phyloP scores from a whole-genome alignment of 2,113 vertebrate genomes.

The Colistium nudipinnis region DNA sequence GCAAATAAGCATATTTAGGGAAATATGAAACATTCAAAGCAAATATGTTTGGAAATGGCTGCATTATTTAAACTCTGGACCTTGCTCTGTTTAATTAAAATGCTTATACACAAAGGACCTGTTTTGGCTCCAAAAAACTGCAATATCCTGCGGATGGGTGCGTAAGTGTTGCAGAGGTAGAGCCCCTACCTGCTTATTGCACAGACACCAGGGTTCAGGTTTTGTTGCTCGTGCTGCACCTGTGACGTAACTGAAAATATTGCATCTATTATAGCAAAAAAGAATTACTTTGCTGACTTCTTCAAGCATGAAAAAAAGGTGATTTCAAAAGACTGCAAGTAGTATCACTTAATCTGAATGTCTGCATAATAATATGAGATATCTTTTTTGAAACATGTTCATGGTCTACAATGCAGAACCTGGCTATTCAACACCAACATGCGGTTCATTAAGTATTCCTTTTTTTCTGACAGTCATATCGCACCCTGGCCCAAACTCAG shows the following conservation, averaged over 20 bases:
- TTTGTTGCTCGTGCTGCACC: not conserved
- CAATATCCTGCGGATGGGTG: not conserved
- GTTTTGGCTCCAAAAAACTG: constrained; percentile 2
- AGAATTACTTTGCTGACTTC: constrained; percentile 36
- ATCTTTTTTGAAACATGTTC: constrained; percentile 71
- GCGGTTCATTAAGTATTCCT: constrained; percentile 71
- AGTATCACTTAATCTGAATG: constrained; percentile 65
- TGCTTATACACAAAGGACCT: not conserved
- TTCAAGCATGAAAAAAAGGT: constrained; percentile 62
- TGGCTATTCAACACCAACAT: constrained; percentile 69
- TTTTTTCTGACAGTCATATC: constrained; percentile 73
- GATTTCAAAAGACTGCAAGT: constrained; percentile 40
- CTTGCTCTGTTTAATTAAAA: not conserved
- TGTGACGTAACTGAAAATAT: constrained; percentile 24
- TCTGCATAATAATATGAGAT: constrained; percentile 66
- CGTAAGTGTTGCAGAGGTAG: not conserved
- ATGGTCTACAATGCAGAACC: constrained; percentile 62
- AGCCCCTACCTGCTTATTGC: not conserved
- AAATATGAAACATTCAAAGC: too few relatives aligned
- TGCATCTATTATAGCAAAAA: constrained; percentile 40
- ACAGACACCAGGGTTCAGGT: constrained; percentile 2
- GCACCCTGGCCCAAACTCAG: constrained; percentile 70
- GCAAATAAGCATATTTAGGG: too few relatives aligned
- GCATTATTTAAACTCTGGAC: not conserved
- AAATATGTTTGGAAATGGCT: too few relatives aligned